A percentile compares a stretch with the other conserved stretches of the same genome.
Conservation (phyloP, 2,888 invertebrate species). For the Clusia tigrina region DNA sequence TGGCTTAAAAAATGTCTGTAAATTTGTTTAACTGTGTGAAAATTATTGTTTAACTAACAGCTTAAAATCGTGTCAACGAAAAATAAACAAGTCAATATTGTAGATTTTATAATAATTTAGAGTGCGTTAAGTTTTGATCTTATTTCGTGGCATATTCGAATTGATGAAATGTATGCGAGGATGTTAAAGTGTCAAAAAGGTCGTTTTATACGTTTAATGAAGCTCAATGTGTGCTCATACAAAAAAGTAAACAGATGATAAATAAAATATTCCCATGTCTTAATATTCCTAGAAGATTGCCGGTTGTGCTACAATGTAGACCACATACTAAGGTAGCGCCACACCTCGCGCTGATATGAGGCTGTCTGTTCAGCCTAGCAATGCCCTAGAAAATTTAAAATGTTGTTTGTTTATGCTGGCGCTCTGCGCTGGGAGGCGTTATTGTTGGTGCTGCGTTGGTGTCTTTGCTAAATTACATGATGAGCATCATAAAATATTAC, state of each 20-base stretch:
- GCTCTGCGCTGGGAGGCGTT: slow-evolving; percentile 18
- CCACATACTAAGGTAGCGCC: too few species aligned
- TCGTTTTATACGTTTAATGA: slow-evolving; percentile 16
- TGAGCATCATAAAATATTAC: slow-evolving; percentile 41
- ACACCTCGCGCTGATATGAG: background rate
- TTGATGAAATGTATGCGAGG: too few species aligned
- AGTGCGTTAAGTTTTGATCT: too few species aligned
- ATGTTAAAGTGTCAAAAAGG: background rate
- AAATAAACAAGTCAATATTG: too few species aligned
- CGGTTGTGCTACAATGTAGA: background rate
- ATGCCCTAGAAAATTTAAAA: slow-evolving; percentile 25
- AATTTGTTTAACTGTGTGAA: too few species aligned
- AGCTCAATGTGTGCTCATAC: slow-evolving; percentile 23
- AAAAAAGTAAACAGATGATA: slow-evolving; percentile 22
- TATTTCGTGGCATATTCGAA: too few species aligned
- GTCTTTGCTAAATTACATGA: slow-evolving; percentile 39
- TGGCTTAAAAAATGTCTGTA: too few species aligned
- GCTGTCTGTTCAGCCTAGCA: slow-evolving; percentile 11
- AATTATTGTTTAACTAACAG: too few species aligned
- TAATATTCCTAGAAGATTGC: background rate
- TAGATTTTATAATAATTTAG: too few species aligned
- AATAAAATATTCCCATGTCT: background rate
- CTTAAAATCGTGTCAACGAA: too few species aligned
- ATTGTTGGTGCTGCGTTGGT: slow-evolving; percentile 5
- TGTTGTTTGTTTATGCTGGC: slow-evolving; percentile 25